phyloP scores from a whole-genome alignment of 2,888 invertebrate species.

The Chydorus sphaericus region DNA sequence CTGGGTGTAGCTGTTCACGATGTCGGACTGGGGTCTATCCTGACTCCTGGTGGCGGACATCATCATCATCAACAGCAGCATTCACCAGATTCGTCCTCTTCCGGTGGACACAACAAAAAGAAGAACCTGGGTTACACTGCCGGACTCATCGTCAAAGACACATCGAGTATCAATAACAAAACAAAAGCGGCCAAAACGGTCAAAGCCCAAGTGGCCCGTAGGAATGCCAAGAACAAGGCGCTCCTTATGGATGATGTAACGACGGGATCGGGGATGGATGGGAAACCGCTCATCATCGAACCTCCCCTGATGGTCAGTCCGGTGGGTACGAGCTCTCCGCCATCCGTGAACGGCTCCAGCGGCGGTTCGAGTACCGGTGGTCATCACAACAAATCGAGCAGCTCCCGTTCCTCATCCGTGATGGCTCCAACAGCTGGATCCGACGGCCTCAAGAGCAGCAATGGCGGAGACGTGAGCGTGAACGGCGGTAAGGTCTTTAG shows the following conservation, averaged over 20 bases:
- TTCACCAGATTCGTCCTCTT: constrained; percentile 2
- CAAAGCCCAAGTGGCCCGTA: background rate
- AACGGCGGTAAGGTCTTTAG: constrained; percentile 58
- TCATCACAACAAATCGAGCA: background rate
- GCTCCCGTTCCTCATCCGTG: constrained; percentile 23
- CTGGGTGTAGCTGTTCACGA: background rate
- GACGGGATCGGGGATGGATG: background rate
- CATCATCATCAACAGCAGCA: background rate
- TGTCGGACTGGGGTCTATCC: constrained; percentile 4
- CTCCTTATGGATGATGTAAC: background rate
- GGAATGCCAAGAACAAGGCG: background rate
- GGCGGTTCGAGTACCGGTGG: constrained; percentile 23
- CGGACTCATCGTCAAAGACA: background rate
- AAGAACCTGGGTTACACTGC: background rate
- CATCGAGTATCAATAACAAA: background rate
- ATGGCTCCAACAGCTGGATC: constrained; percentile 13
- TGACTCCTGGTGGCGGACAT: background rate
- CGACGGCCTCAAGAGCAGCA: too few species aligned
- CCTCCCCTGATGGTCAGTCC: constrained; percentile 9
- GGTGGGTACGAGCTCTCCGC: constrained; percentile 16
- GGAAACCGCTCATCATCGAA: constrained; percentile 15
- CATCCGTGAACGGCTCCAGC: constrained; percentile 22
- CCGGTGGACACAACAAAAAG: too few species aligned
- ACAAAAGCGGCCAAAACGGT: background rate
- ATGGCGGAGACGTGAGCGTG: constrained; percentile 24